phyloP scores from a whole-genome alignment of 2,113 vertebrate species.

The Capreolus pygargus region DNA sequence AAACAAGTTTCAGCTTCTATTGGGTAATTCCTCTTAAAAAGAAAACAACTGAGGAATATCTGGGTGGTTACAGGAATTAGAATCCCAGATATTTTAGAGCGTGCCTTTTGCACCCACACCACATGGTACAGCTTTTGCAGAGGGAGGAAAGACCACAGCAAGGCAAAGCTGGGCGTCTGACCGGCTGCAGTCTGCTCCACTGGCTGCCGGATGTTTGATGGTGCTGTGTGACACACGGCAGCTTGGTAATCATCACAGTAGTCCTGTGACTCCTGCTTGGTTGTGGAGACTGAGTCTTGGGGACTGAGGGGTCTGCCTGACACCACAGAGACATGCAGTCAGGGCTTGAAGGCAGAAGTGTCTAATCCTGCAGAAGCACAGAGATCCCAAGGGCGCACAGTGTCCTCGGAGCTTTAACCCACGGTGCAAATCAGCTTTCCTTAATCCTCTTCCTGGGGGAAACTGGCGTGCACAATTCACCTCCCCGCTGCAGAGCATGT shows the following conservation, averaged over 20 bases:
- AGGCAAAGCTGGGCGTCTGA: neutral
- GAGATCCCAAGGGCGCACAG: neutral
- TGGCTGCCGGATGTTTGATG: no score
- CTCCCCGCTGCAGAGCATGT: neutral
- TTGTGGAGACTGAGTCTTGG: neutral
- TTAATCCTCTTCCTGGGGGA: neutral
- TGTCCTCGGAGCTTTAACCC: neutral
- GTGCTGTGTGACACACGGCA: neutral
- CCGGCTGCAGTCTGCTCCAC: neutral
- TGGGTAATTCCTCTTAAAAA: slow-evolving; percentile 28
- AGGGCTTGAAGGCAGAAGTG: no score
- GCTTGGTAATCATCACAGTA: neutral
- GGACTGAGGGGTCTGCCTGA: neutral
- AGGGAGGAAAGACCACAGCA: no score
- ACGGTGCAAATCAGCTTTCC: neutral
- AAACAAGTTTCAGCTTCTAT: slow-evolving; percentile 23
- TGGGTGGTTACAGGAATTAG: neutral
- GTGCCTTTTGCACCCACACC: neutral
- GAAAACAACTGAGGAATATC: neutral
- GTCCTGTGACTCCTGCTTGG: neutral
- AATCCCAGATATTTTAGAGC: neutral
- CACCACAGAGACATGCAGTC: neutral
- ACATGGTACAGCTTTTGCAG: neutral
- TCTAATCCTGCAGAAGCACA: neutral
- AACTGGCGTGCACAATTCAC: fast-evolving